Evolutionary conservation across 2,113 vertebrate genomes (phyloP).

Genomic region (Heterocephalus glaber): DNA sequence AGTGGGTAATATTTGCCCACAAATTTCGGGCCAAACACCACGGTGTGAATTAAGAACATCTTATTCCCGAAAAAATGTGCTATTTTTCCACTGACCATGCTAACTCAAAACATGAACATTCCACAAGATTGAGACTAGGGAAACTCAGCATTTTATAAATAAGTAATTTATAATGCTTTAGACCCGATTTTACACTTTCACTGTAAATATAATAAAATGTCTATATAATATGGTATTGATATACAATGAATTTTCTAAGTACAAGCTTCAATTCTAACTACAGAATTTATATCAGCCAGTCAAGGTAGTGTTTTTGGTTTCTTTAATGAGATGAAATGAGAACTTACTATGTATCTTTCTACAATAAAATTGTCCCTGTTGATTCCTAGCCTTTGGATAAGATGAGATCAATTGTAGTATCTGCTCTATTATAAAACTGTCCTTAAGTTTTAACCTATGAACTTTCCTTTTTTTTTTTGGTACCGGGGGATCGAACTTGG

Average conservation of each 20-base stretch:
- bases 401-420: neutral
- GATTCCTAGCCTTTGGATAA: neutral
- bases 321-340: neutral
- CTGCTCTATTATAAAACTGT: neutral
- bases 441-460: neutral
- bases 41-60: neutral
- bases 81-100: neutral
- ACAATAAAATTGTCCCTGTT: neutral
- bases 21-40: neutral
- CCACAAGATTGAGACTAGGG: neutral
- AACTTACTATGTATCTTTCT: neutral
- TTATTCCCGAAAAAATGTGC: neutral
- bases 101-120: neutral
- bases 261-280: constrained; percentile 1
- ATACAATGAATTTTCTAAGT: neutral
- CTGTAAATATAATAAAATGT: neutral
- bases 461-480: no score
- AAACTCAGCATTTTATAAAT: neutral
- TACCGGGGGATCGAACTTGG: no score
- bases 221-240: neutral
- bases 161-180: neutral
- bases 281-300: neutral
- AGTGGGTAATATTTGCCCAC: neutral
- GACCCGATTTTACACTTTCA: neutral
- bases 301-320: neutral